Percentiles rank a stretch among this genome's conserved stretches.
Conservation (phyloP, 2,888 invertebrate genomes). For the Geotrupes spiniger region DNA sequence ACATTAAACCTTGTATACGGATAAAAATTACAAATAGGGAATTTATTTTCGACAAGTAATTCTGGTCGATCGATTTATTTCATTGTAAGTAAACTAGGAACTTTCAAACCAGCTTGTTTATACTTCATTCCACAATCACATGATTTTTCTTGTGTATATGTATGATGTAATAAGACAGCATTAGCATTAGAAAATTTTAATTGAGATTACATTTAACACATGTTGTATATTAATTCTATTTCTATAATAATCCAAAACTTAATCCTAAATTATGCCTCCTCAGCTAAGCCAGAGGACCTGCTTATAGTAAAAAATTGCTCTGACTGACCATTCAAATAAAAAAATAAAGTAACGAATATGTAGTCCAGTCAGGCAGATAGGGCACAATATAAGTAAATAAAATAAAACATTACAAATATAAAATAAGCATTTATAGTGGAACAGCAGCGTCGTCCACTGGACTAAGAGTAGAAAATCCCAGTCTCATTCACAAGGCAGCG, state of each 20-base stretch:
- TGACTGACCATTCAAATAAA: background rate
- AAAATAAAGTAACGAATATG: constrained; percentile 2
- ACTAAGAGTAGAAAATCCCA: constrained; percentile 18
- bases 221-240: constrained; percentile 7
- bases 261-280: constrained; percentile 1
- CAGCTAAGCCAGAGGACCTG: background rate
- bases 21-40: too few species aligned
- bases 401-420: constrained; percentile 12
- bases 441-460: constrained; percentile 9
- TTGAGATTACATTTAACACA: constrained; percentile 12
- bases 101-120: too few species aligned
- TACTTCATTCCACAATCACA: too few species aligned
- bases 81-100: too few species aligned
- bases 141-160: too few species aligned
- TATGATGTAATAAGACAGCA: background rate
- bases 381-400: background rate
- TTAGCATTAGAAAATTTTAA: constrained; percentile 7
- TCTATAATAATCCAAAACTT: constrained; percentile 6
- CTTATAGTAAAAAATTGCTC: background rate
- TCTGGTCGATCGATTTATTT: too few species aligned
- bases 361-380: constrained; percentile 1
- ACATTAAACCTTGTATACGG: too few species aligned
- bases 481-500: constrained; percentile 20
- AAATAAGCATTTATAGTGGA: constrained; percentile 13
- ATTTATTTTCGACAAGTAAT: too few species aligned